Evolutionary conservation across 2,797 vertebrate species (phyloP).

Genomic region (Eulemur coronatus): DNA sequence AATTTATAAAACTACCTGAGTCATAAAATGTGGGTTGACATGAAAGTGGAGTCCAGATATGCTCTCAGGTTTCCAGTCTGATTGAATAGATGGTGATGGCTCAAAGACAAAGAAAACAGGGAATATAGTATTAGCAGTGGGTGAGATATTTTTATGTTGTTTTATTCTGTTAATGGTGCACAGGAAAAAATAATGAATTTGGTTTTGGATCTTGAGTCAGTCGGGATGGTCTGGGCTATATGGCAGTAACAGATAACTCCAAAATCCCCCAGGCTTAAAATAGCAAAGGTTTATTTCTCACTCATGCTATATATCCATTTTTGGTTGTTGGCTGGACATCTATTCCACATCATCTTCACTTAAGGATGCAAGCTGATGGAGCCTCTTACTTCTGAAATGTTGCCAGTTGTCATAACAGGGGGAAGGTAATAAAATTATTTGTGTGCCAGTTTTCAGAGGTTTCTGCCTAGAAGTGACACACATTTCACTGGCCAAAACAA

Average conservation of each 20-base stretch:
- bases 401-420: neutral
- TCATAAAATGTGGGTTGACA: neutral
- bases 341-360: neutral
- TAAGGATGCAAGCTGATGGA: neutral
- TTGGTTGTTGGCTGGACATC: neutral
- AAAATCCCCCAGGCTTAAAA: conserved; percentile 1
- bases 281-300: neutral
- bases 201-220: neutral
- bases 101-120: neutral
- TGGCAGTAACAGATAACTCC: neutral
- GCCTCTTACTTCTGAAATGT: neutral
- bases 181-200: neutral
- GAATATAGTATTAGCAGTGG: neutral
- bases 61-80: neutral
- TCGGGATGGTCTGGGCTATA: neutral
- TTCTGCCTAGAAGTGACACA: neutral
- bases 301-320: neutral
- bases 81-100: neutral
- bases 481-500: neutral
- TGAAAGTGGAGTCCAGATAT: neutral
- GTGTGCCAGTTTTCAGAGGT: neutral
- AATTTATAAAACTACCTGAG: neutral
- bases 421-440: neutral
- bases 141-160: neutral
- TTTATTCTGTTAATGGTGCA: neutral